Conservation (phyloP, 2,113 vertebrate species). For the Psephotus haematonotus region DNA sequence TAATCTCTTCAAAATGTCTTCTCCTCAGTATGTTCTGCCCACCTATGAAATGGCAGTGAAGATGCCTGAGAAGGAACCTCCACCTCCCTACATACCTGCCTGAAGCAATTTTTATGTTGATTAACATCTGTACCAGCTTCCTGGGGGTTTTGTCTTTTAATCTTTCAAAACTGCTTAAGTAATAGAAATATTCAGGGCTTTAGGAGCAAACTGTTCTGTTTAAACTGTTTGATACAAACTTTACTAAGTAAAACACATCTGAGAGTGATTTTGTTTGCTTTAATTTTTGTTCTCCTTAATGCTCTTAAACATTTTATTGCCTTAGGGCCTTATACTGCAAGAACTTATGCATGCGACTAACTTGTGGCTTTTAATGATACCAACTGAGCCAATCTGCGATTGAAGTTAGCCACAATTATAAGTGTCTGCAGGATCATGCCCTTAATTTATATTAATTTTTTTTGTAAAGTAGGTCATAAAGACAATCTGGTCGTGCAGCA, state of each 20-base stretch:
- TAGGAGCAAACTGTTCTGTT: constrained; percentile 64
- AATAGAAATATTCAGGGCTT: constrained; percentile 72
- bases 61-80: constrained; percentile 92
- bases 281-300: constrained; percentile 75
- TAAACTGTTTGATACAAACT: constrained; percentile 70
- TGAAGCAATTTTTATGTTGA: constrained; percentile 64
- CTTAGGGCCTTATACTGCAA: constrained; percentile 57
- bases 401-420: constrained; percentile 5
- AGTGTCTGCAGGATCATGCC: constrained; percentile 43
- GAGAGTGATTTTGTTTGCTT: constrained; percentile 68
- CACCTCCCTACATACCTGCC: constrained; percentile 86
- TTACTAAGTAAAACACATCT: constrained; percentile 63
- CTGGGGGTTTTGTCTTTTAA: constrained; percentile 61
- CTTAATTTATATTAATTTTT: constrained; percentile 65
- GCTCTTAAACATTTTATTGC: constrained; percentile 70
- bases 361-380: constrained; percentile 51
- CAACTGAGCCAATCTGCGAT: not conserved
- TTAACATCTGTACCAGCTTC: constrained; percentile 71
- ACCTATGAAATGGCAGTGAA: constrained; percentile 98
- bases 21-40: constrained; percentile 89
- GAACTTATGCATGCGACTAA: constrained; percentile 44
- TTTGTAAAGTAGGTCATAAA: constrained; percentile 65
- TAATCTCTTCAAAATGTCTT: constrained; percentile 26
- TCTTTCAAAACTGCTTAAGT: constrained; percentile 74
- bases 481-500: constrained; percentile 72